These are phyloP conservation scores for Hirundo rustica DNA, from an alignment of 2,797 vertebrate genomes.

Conservation along the genomic window DNA sequence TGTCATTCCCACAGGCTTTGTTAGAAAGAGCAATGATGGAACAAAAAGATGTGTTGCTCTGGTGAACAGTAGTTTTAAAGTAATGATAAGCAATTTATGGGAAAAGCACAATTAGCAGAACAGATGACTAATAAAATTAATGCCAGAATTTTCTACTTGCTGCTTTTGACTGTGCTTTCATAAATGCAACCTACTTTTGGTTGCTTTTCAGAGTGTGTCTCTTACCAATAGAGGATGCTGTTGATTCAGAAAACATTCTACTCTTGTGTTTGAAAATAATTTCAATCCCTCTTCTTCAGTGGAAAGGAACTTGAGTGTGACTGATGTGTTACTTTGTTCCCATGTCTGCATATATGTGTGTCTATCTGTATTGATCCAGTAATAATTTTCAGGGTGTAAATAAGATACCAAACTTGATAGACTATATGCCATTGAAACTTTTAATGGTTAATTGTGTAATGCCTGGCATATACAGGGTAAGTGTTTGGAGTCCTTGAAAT, in stretches of 20 bases:
- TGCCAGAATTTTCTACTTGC: background rate
- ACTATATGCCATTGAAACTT: background rate
- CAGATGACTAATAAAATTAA: background rate
- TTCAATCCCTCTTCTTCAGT: background rate
- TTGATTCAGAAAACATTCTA: background rate
- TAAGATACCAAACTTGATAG: background rate
- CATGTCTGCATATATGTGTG: background rate
- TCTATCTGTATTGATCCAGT: background rate
- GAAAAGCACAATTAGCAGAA: background rate
- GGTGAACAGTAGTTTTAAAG: background rate
- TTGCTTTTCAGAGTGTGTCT: background rate
- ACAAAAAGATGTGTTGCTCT: background rate
- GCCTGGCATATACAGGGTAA: background rate
- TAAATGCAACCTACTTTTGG: background rate
- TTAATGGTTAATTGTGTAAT: background rate
- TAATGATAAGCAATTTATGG: background rate
- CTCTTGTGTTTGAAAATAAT: background rate
- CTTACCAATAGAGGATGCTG: constrained; percentile 41
- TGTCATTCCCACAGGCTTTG: background rate
- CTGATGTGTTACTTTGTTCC: background rate
- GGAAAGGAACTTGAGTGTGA: background rate
- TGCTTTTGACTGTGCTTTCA: background rate
- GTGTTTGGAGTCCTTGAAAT: background rate
- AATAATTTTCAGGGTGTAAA: background rate
- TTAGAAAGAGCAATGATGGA: background rate